Conservation (phyloP, 2,888 invertebrate species). For the Hypena proboscidalis region DNA sequence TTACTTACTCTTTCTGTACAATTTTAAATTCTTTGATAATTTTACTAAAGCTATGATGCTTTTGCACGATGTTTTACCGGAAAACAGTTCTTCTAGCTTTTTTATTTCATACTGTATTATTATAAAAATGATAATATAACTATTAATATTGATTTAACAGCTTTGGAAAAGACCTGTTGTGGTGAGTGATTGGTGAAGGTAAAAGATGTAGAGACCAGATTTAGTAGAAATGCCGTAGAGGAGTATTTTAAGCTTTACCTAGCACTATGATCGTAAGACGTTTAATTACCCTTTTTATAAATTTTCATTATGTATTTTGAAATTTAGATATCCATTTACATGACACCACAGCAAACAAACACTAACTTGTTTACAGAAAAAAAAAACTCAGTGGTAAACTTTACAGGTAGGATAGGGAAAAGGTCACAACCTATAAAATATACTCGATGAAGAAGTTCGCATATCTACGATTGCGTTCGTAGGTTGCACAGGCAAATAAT, state of each 20-base stretch:
- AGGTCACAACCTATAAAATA: too few relatives aligned
- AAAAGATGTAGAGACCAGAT: conserved; percentile 65
- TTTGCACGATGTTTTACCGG: conserved; percentile 57
- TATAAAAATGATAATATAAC: conserved; percentile 50
- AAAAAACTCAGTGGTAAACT: too few relatives aligned
- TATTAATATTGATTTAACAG: conserved; percentile 77
- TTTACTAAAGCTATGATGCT: conserved; percentile 48
- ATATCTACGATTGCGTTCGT: too few relatives aligned
- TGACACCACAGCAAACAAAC: conserved; percentile 52
- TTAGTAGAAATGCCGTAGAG: conserved; percentile 70
- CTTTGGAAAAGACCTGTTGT: conserved; percentile 84
- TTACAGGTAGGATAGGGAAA: too few relatives aligned
- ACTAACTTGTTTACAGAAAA: conserved; percentile 30
- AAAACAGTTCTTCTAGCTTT: conserved; percentile 25
- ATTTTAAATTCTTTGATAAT: conserved; percentile 33
- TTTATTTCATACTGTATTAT: conserved; percentile 26
- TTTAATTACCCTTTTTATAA: conserved; percentile 52
- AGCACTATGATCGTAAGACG: conserved; percentile 56
- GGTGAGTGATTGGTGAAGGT: conserved; percentile 81
- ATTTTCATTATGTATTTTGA: conserved; percentile 46
- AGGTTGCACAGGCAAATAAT: too few relatives aligned
- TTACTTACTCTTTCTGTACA: conserved; percentile 38
- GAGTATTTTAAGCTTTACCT: conserved; percentile 70
- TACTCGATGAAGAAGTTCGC: too few relatives aligned
- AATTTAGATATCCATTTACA: conserved; percentile 50